Percentiles rank a stretch among this genome's conserved stretches.
Conservation (phyloP, 2,113 vertebrate genomes). For the Sinocyclocheilus anophthalmus region DNA sequence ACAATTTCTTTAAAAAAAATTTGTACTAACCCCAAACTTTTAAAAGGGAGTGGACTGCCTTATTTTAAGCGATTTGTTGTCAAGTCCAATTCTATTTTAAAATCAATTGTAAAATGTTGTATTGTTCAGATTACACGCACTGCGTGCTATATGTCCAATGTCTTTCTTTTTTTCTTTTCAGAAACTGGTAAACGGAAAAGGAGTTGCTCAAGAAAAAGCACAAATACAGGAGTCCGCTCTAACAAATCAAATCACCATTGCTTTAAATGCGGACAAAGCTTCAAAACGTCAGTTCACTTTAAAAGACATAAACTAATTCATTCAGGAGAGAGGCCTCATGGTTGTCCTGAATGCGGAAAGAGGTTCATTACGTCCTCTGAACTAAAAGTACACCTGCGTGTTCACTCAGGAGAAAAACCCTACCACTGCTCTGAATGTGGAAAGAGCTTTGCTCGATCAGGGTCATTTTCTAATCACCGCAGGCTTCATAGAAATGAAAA, state of each 20-base stretch:
- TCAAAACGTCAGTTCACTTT: constrained; percentile 19
- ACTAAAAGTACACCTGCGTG: constrained; percentile 20
- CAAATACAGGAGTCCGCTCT: background rate
- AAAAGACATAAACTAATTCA: constrained; percentile 33
- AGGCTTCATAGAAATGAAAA: constrained; percentile 16
- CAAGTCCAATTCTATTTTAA: background rate
- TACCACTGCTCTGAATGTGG: constrained; percentile 29
- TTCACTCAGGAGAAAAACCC: constrained; percentile 31
- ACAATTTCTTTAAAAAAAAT: too few relatives aligned
- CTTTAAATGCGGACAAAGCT: constrained; percentile 7
- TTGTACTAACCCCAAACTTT: too few relatives aligned
- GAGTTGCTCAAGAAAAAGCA: background rate
- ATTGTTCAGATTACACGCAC: background rate
- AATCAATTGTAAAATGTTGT: background rate
- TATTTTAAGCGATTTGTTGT: background rate
- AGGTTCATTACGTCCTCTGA: constrained; percentile 4
- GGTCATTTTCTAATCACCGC: constrained; percentile 18
- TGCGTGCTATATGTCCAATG: background rate
- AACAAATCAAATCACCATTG: background rate
- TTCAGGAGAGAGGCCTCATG: constrained; percentile 9
- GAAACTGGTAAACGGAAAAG: background rate
- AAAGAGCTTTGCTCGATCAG: constrained; percentile 16
- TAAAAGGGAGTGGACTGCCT: background rate
- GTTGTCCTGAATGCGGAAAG: constrained; percentile 14
- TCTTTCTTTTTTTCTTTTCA: background rate